Evolutionary conservation across 30 jellyfish, hydroid and myxozoan species (phyloP), one percentile per base, ranked within the genome.

Genomic region (Catostylus mosaicus): DNA sequence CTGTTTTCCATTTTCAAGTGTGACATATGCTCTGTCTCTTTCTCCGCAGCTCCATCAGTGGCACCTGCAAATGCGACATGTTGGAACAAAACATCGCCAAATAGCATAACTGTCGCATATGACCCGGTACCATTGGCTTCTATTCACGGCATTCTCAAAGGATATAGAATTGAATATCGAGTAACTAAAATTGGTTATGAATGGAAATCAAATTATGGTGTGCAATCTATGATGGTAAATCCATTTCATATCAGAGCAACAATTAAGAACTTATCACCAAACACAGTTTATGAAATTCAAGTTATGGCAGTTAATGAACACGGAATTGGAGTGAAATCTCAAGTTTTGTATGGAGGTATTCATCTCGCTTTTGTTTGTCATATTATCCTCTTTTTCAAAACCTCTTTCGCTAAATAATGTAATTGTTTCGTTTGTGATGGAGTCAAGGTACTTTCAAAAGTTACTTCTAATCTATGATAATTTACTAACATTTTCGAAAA

Each of bases 321-420:
- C 29, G 98, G 98, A 26, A 93, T 45, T 46, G 96, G 98, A 14
- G 91, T 74, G n/a, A 67, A 96, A 43, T 80, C 95, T 45, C 71
- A 47, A 3, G 29, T 35, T 4, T n/a, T 64, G 16, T 85, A 74
- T 48, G 95, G 88, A 48, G 89, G 95, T 85, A 65, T 30, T 75
- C 22, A 14, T 37, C 64, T 22, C 0, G 0, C 12, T 60, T 60
- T 60, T 4, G 38, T 12, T 4, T n/a, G n/a, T n/a, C n/a, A n/a
- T n/a, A n/a, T n/a, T n/a, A n/a, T n/a, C n/a, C n/a, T n/a, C n/a
- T n/a, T n/a, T n/a, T n/a, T n/a, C n/a, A n/a, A n/a, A n/a, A n/a
- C n/a, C n/a, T n/a, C n/a, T n/a, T n/a, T n/a, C n/a, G n/a, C n/a
- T n/a, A n/a, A n/a, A n/a, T n/a, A n/a, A n/a, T n/a, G n/a, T n/a